These are phyloP conservation scores for Notothenia coriiceps DNA, from an alignment of 2,113 vertebrate species.

Conservation along the genomic window DNA sequence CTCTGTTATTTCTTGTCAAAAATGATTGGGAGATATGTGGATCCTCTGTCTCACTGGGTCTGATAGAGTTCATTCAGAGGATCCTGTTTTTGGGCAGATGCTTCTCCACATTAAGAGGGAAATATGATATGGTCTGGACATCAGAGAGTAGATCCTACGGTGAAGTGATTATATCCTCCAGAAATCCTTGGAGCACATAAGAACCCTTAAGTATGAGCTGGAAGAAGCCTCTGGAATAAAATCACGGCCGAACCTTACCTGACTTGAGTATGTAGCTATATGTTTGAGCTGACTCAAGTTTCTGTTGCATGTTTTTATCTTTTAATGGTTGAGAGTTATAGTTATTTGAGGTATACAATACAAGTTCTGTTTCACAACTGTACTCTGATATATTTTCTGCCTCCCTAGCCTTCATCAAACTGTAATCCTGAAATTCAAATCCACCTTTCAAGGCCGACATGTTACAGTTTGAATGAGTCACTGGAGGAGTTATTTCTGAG, in stretches of 20 bases:
- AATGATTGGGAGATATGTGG: too few species aligned
- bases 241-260: neutral
- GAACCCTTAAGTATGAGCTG: neutral
- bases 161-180: neutral
- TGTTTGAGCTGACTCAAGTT: neutral
- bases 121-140: neutral
- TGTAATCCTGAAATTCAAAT: constrained; percentile 6
- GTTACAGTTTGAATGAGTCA: neutral
- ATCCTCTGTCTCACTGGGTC: too few species aligned
- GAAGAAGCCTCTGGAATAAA: too few species aligned
- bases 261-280: too few species aligned
- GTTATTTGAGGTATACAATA: neutral
- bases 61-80: too few species aligned
- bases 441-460: neutral
- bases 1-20: too few species aligned
- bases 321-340: neutral
- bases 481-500: neutral
- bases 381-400: neutral
- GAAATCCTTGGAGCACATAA: neutral
- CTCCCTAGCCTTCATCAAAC: neutral
- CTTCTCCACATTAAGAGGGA: neutral
- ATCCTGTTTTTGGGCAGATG: neutral
- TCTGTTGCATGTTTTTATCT: neutral
- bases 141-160: neutral
- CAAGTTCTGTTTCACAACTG: neutral